Evolutionary conservation across 1,140 invertebrate species (phyloP), one percentile per base, ranked within the genome.

Genomic region (Magallana gigas): DNA sequence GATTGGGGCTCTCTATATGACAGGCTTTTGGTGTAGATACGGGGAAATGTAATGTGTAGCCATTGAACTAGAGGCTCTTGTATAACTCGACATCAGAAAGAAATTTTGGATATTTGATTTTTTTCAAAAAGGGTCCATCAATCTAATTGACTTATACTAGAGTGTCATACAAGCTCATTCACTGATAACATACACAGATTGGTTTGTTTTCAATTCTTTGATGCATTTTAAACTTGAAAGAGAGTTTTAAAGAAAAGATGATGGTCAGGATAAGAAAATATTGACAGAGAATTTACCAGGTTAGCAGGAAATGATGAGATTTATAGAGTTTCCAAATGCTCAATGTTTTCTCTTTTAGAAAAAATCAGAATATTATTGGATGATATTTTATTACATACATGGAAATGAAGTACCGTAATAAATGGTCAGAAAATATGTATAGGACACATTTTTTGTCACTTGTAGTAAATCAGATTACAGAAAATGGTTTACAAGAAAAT

Each of bases 141-240:
- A 29, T 29, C 36, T 76, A 76, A 76, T 29, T 29, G 18, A 29
- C 8, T 29, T 29, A 29, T 48, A 2, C 18, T 76, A 76, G 23
- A 76, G 36, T 76, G 68, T 76, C 68, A 29, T 76, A 76, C 68
- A 76, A 76, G 68, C 68, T 76, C 23, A 36, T 29, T 12, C 68
- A 36, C 29, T 36, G 68, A 76, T 76, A 76, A 29, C 14, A 12
- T 29, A 29, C 36, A 11, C 23, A 76, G 23, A 76, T 64, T n/a
- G 18, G 60, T 6, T 18, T 64, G 60, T 64, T 76, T 76, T 76
- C 68, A 29, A 29, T 76, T 76, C 29, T 29, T 76, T 48, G 36
- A 36, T 76, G 18, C 36, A 48, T 48, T 48, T 48, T 48, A 48
- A 76, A 76, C 68, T 29, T 76, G 68, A 76, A 76, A 76, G 18